Evolutionary conservation across 2,888 invertebrate genomes (phyloP), one percentile per base, ranked within the genome.

Genomic region (Camponotus fellah): DNA sequence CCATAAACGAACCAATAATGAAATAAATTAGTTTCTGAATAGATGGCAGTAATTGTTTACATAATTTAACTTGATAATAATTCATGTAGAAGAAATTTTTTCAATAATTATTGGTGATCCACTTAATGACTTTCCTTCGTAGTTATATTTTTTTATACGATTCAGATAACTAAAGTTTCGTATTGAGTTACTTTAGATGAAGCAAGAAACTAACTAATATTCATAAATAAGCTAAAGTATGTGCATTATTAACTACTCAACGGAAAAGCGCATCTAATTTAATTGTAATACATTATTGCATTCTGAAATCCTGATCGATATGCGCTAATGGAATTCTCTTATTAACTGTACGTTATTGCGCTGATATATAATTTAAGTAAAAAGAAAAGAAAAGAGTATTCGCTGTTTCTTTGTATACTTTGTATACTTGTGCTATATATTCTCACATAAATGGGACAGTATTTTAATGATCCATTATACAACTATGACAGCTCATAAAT

Each of bases 381-480:
- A 37, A 37, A 37, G 37, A 37, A 37, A 37, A 76, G 58, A 77
- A 81, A 75, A 79, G n/a, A n/a, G 79, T 79, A 79, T 26, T 62
- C 37, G 26, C n/a, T 3, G 21, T 43, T 21, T 46, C 17, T 14
- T 32, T 26, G 34, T 49, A 49, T 49, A 49, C 0, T n/a, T n/a
- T n/a, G n/a, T n/a, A n/a, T n/a, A n/a, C n/a, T n/a, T n/a, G n/a
- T n/a, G 0, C n/a, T 46, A 82, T 80, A 76, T 64, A 69, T 87
- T 86, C 58, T 82, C 68, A 43, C 75, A 77, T 56, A 77, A 84
- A 84, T 32, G 32, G 17, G 14, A 26, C 62, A 17, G 64, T 56
- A 84, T 53, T n/a, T 87, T 84, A 85, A 85, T 82, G 64, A 43
- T 14, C 9, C 65, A 65, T 88, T 88, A 26, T 72, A 85, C 40